Evolutionary conservation across 2,797 vertebrate species (phyloP), one percentile per base, ranked within the genome.

Genomic region (Numenius phaeopus): DNA sequence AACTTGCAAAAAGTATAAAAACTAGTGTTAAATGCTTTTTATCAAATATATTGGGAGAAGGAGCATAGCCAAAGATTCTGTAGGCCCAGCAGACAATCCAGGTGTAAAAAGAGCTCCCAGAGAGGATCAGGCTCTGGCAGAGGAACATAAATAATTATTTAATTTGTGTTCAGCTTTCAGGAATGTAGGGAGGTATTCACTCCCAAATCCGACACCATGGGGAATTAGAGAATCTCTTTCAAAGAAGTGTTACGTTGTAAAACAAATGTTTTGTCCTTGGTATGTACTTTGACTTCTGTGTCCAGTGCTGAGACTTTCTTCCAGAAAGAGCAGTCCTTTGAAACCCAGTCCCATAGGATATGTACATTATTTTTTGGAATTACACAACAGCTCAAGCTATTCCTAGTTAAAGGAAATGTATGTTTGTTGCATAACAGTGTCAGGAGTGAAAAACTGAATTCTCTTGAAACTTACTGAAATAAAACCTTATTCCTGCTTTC

Each of bases 141-240:
- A 81, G 7, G 7, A 81, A n/a, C 2, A 3, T 17, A 73, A 73
- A 10, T 55, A 76, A 71, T 76, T 55, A 19, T n/a, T 32, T 27
- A 37, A 22, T 47, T 87, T 67, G 17, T 54, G 20, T 62, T 94
- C n/a, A 64, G 10, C 3, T 1, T 59, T 44, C 34, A 78, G 59
- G 44, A 70, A 55, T 29, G 17, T 37, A 30, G 40, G 24, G 9
- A 16, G 0, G 0, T 62, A 61, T 46, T 87, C 9, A 26, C 5
- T 73, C 30, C 11, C 9, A 54, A 52, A 55, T 70, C 17, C 8
- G 84, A 14, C 1, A 1, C 47, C 58, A 52, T n/a, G 20, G 11
- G 14, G 34, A 82, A 72, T 29, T 27, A 70, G 42, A 62, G 55
- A 29, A 47, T 71, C 46, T 69, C 23, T 84, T 87, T 94, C 34